Base-by-base conservation (phyloP, 2,797 vertebrate species). In the Caiman crocodilus region DNA sequence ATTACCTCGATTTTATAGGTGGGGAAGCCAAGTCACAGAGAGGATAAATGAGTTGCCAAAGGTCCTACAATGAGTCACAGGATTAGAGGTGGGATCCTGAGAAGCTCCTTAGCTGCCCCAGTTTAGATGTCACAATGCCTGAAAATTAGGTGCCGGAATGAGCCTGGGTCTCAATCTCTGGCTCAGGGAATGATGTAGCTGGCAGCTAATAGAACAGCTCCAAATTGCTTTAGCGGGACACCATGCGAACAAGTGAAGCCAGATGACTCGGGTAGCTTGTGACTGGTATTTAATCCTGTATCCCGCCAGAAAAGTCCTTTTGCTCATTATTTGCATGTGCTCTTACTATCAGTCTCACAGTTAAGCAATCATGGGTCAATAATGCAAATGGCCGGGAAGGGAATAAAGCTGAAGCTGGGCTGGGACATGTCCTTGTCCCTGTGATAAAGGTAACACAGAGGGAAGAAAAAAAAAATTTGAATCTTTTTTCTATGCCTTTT, bases 221-320 rank as follows among this genome's bases (percentile, higher is more conserved):
- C 23, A 71, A 64, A 69, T n/a, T 0, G 5, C 77, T 4, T 1
- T 11, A 3, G 2, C 0, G 7, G 3, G 0, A 3, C 1, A 35
- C 59, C 74, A 30, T 21, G 10, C 85, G 64, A 73, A 17, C 5
- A 58, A 60, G 84, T 55, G 57, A 57, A 85, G 61, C 71, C 73
- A 13, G 0, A 1, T 9, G 30, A 60, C 23, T 21, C n/a, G 13
- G 32, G 84, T 61, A 77, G 84, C 12, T 86, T 3, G 32, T 14
- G 11, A 12, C 42, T 42, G 25, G 32, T 23, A 14, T 42, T 7
- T 81, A 69, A 14, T 18, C 11, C 5, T 1, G 1, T 1, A 30
- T 2, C 35, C 23, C 77, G 42, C 15, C 7, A 14, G 14, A n/a
- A 89, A 74, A 2, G 6, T 7, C 1, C 14, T 57, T 25, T 32